Percentiles rank a stretch among this genome's conserved stretches.
Conservation (phyloP, 2,888 invertebrate species). For the Anarsia innoxiella region DNA sequence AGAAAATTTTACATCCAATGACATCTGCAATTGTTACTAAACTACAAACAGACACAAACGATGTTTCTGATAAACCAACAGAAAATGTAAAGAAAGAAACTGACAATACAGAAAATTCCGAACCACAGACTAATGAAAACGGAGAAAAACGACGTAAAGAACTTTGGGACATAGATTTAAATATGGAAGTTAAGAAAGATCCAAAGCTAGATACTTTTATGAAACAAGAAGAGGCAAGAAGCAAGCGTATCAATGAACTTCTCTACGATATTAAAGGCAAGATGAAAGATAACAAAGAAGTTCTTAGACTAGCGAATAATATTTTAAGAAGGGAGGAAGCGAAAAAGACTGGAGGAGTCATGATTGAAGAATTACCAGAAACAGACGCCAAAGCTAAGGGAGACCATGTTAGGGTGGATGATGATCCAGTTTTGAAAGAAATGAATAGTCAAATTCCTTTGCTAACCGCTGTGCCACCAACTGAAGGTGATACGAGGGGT, state of each 20-base stretch:
- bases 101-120: constrained; percentile 7
- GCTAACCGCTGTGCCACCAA: constrained; percentile 14
- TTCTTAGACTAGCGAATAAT: constrained; percentile 52
- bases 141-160: constrained; percentile 37
- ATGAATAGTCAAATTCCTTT: constrained; percentile 5
- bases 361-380: constrained; percentile 21
- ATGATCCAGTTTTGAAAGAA: constrained; percentile 14
- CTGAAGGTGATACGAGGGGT: constrained; percentile 20
- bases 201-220: constrained; percentile 33
- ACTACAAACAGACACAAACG: constrained; percentile 11
- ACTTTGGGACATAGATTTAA: constrained; percentile 42
- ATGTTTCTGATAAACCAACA: background rate
- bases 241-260: constrained; percentile 47
- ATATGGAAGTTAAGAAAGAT: constrained; percentile 19
- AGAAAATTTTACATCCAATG: constrained; percentile 49
- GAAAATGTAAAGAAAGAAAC: constrained; percentile 12
- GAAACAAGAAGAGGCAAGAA: constrained; percentile 40
- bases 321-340: constrained; percentile 47
- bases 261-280: constrained; percentile 59
- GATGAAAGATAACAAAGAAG: constrained; percentile 65
- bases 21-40: too few relatives aligned
- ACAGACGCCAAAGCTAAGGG: constrained; percentile 45
- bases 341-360: constrained; percentile 21
- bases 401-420: constrained; percentile 29
- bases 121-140: background rate